These are phyloP conservation scores for Thereva unica DNA, from an alignment of 2,888 invertebrate species.

Conservation along the genomic window DNA sequence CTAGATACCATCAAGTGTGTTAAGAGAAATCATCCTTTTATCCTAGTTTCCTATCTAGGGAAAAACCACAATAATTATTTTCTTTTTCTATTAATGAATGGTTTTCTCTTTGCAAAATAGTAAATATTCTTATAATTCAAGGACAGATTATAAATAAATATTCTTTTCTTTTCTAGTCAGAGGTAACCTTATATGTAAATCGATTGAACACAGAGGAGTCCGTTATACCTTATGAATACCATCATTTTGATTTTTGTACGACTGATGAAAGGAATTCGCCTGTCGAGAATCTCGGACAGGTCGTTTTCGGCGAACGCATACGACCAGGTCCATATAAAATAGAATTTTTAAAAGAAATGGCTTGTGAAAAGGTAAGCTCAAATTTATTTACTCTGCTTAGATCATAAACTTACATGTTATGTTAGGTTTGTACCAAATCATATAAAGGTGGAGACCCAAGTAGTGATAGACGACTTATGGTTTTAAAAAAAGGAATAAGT, in stretches of 20 bases:
- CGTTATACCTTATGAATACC: slow-evolving; percentile 97
- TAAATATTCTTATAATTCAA: too few species aligned
- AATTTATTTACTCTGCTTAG: slow-evolving; percentile 3
- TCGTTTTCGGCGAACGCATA: slow-evolving; percentile 98
- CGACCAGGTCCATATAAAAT: slow-evolving; percentile 91
- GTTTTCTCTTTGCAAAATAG: too few species aligned
- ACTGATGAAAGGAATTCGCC: slow-evolving; percentile 79
- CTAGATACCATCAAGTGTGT: too few species aligned
- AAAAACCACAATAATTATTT: too few species aligned
- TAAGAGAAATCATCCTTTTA: too few species aligned
- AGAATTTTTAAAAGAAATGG: slow-evolving; percentile 74
- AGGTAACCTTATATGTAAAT: slow-evolving; percentile 90
- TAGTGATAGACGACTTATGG: slow-evolving; percentile 72
- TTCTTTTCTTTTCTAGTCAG: slow-evolving; percentile 67
- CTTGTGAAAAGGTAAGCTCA: slow-evolving; percentile 61
- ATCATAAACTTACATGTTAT: slow-evolving; percentile 5
- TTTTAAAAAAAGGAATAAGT: slow-evolving; percentile 88
- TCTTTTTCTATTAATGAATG: not conserved
- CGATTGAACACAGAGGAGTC: slow-evolving; percentile 97
- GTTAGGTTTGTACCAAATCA: slow-evolving; percentile 65
- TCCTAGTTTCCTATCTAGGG: too few species aligned
- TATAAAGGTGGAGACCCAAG: slow-evolving; percentile 71
- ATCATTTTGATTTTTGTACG: slow-evolving; percentile 94
- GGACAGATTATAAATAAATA: not conserved
- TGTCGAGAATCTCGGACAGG: slow-evolving; percentile 97